Conservation (phyloP, 2,888 invertebrate genomes). For the Cheilosia grossa region DNA sequence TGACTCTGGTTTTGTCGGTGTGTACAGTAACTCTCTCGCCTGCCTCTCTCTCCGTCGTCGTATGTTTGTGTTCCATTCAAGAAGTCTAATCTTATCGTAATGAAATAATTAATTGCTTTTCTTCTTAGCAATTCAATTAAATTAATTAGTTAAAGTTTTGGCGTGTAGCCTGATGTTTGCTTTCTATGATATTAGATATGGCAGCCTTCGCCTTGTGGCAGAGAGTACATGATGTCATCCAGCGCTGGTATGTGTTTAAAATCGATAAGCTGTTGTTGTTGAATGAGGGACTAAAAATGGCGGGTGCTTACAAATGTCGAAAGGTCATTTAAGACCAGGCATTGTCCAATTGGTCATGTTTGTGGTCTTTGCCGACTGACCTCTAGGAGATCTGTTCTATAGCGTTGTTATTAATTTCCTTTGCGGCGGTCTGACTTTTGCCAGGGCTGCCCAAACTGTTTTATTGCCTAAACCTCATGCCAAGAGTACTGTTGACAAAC, state of each 20-base stretch:
- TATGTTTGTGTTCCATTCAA: conserved; percentile 43
- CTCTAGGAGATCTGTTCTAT: too few relatives aligned
- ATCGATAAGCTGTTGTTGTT: too few relatives aligned
- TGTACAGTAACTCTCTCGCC: not conserved
- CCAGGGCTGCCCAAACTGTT: too few relatives aligned
- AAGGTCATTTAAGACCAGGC: not conserved
- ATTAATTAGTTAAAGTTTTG: conserved; percentile 73
- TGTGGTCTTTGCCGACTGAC: too few relatives aligned
- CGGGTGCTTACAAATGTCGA: not conserved
- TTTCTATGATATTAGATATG: conserved; percentile 33
- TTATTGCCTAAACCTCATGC: too few relatives aligned
- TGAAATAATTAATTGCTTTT: conserved; percentile 74
- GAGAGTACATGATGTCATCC: conserved; percentile 48
- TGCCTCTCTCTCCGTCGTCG: conserved; percentile 4
- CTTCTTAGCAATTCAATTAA: conserved; percentile 71
- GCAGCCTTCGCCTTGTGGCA: not conserved
- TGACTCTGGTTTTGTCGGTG: conserved; percentile 1
- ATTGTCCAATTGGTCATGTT: too few relatives aligned
- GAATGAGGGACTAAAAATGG: not conserved
- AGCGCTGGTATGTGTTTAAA: not conserved
- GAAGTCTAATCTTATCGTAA: conserved; percentile 74
- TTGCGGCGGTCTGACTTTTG: too few relatives aligned
- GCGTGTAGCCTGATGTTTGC: conserved; percentile 42
- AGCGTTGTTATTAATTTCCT: too few relatives aligned
- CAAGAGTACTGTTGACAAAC: too few relatives aligned